Evolutionary conservation across 2,888 invertebrate species (phyloP), one percentile per base, ranked within the genome.

Genomic region (Melanostoma scalare): DNA sequence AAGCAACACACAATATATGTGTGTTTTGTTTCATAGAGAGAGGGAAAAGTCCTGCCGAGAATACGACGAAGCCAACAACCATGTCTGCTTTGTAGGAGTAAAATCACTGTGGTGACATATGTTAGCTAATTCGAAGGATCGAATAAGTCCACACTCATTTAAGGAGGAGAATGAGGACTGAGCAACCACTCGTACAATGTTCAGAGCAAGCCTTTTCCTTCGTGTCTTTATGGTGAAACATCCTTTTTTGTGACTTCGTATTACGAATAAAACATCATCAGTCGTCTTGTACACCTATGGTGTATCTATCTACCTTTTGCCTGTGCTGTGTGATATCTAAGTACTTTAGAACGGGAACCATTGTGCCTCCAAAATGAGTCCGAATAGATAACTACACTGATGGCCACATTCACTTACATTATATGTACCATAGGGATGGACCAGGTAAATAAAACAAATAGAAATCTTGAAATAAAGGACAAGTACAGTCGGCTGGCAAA

Each of bases 51-150:
- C 79, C 74, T 79, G 84, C 84, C 79, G 84, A 44, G 84, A 84
- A 65, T 20, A 20, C 20, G 71, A 79, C 61, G 67, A 69, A 79
- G 55, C 69, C 71, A 74, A 75, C 79, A 79, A 65, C 67, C 53
- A 67, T 75, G 84, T 79, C 79, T 75, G 79, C 69, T 71, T 36
- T 68, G 69, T 60, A 75, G 79, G 79, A 84, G 74, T 84, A 46
- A 84, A 84, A 84, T 84, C 84, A 84, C 74, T 79, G 84, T 65
- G 79, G 84, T 84, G 84, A 84, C 84, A 84, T 84, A 84, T 84
- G 84, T 84, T 84, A 79, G 84, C 84, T 84, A 84, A 84, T 84
- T 84, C 84, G 65, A 71, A 79, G 79, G 74, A 84, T 84, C 84
- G 69, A 79, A 84, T 68, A 71, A 73, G 61, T 73, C 68, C 61